Base-by-base conservation (phyloP, 2,888 invertebrate species). In the Eristalis arbustorum region DNA sequence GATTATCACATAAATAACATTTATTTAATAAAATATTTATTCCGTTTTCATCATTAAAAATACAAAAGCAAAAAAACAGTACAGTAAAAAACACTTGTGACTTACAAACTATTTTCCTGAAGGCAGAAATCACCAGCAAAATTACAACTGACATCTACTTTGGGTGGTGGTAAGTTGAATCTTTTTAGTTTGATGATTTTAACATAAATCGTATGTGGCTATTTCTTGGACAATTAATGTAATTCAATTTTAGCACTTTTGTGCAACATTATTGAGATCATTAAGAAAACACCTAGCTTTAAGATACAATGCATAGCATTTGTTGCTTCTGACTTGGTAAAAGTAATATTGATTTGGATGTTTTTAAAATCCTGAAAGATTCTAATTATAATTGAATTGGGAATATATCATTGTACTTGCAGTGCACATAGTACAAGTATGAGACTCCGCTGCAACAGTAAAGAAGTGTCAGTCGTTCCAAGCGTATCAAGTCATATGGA, bases 371-470 rank as follows among this genome's bases (percentile, higher is more conserved):
- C n/a, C 1, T n/a, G 3, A 42, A 42, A 14, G 2, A 6, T n/a
- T 14, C 5, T 4, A 5, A 5, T n/a, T 42, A 6, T 40, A n/a
- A 31, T 71, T 63, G 18, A 3, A 28, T n/a, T 56, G 59, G 14
- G 25, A 40, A 69, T 22, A 28, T 76, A 14, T 37, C 1, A 56
- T 10, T 0, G n/a, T 57, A 23, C 64, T 83, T 84, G 40, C 84
- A 84, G 84, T 75, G 14, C 25, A 83, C 11, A 31, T 25, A 40
- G 10, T 49, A 67, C 4, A 56, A 69, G 56, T 56, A 84, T 84
- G 84, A 61, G 64, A 74, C 34, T 57, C 71, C 62, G 31, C 22
- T 23, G 40, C 66, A 11, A 74, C 13, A 74, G 10, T 74, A 61
- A 66, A 71, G 73, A 79, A 72, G 71, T 72, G 75, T 75, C 75